Evolutionary conservation across 1,140 invertebrate genomes (phyloP).

Genomic region (Drosophila bifasciata): DNA sequence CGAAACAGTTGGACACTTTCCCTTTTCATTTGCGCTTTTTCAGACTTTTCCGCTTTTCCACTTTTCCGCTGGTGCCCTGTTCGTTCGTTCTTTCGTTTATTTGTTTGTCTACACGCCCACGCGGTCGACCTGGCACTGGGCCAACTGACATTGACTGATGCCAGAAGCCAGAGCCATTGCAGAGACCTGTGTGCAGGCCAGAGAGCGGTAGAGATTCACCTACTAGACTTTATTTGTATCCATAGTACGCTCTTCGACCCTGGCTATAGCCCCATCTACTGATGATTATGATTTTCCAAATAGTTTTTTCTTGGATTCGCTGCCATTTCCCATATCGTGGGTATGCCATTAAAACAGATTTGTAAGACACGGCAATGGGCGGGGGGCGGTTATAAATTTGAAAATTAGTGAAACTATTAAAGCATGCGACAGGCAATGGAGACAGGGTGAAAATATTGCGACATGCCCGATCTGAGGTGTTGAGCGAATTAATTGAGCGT

Average conservation of each 20-base stretch:
- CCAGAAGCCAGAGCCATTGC: constrained; percentile 46
- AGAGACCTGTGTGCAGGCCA: constrained; percentile 5
- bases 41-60: not conserved
- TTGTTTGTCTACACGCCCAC: constrained; percentile 58
- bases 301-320: constrained; percentile 26
- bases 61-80: constrained; percentile 19
- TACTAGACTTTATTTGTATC: no score
- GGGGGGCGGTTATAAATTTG: constrained; percentile 55
- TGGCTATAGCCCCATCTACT: constrained; percentile 18
- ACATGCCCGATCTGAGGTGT: constrained; percentile 61
- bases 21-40: constrained; percentile 25
- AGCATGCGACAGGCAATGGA: constrained; percentile 48
- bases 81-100: constrained; percentile 54
- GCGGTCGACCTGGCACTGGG: constrained; percentile 64
- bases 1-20: constrained; percentile 34
- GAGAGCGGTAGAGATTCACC: no score
- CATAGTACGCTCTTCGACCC: constrained; percentile 40
- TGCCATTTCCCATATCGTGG: constrained; percentile 4
- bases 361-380: constrained; percentile 26
- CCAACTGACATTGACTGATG: constrained; percentile 82
- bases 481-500: constrained; percentile 66
- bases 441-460: constrained; percentile 51
- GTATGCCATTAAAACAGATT: constrained; percentile 62
- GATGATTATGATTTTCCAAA: constrained; percentile 60
- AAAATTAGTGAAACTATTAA: constrained; percentile 69